Base-by-base conservation (phyloP, 2,888 invertebrate species). In the Sialis fuliginosa region DNA sequence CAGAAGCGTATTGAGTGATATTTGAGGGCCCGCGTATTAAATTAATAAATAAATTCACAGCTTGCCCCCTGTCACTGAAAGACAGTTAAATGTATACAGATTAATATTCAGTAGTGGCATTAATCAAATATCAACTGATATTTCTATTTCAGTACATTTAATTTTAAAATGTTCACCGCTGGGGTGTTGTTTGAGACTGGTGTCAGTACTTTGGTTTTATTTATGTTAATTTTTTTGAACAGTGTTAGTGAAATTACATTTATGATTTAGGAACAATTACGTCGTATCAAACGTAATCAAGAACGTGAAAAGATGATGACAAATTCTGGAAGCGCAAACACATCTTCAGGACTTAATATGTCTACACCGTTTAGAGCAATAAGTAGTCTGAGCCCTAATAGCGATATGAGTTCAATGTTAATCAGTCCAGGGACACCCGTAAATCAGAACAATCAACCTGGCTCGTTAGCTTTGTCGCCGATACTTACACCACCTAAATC, bases 271-370 rank as follows among this genome's bases (percentile, higher is more conserved):
- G 97, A 98, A 63, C 96, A 97, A 67, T 63, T 97, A 50, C 70
- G 97, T 46, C 75, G 97, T 56, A 89, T 97, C 51, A 95, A 95
- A 62, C 74, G 95, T 41, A 95, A 96, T 64, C 92, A 93, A 62
- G 92, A 88, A 60, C 74, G 85, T 7, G 86, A 86, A 58, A 70
- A 81, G 5, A 72, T 47, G 47, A 40, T 47, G 34, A 37, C 69
- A 49, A 62, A 65, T 1, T n/a, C 30, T 5, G 42, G 42, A 9
- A 30, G 41, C 10, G 9, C 34, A 35, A n/a, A 13, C 8, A 10
- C 42, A 31, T 31, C 22, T 31, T 8, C 8, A 4, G 30, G 42
- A 7, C 42, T 30, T 5, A 10, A 10, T 10, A 31, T n/a, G n/a
- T 31, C 42, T 5, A 10, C 22, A 8, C 7, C 8, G 5, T 30